phyloP scores from a whole-genome alignment of 2,797 vertebrate species.

The Falco rusticolus region DNA sequence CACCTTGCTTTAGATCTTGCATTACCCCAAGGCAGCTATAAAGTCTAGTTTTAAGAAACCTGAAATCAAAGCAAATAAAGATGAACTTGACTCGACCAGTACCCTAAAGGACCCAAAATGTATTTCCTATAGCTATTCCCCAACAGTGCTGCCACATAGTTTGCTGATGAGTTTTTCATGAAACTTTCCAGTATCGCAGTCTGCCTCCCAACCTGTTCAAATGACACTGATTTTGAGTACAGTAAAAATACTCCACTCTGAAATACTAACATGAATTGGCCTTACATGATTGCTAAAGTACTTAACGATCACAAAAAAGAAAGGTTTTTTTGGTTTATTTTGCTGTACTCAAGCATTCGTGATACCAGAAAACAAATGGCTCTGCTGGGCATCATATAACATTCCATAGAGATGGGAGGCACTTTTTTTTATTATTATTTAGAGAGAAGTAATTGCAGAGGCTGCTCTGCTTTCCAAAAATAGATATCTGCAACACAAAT shows the following conservation, averaged over 20 bases:
- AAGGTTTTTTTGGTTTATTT: neutral
- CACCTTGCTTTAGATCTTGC: neutral
- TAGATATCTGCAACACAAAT: conserved; percentile 10
- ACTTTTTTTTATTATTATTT: neutral
- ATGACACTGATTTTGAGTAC: neutral
- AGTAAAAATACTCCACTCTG: fast-evolving
- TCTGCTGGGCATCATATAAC: neutral
- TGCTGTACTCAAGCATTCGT: neutral
- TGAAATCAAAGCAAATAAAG: neutral
- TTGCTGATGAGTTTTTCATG: neutral
- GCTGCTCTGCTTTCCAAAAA: conserved; percentile 24
- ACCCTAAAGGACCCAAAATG: neutral
- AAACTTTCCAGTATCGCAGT: neutral
- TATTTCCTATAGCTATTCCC: neutral
- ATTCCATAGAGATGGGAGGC: neutral
- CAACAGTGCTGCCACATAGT: neutral
- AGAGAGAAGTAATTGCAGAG: neutral
- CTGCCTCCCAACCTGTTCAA: neutral
- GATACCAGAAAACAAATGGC: neutral
- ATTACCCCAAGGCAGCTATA: neutral
- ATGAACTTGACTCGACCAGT: neutral
- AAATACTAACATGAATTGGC: neutral
- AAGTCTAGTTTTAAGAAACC: neutral
- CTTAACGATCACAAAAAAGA: neutral
- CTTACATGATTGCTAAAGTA: neutral